A percentile compares a stretch with the other conserved stretches of the same genome.
Conservation (phyloP, 1,140 invertebrate species). For the Acromyrmex heyeri region DNA sequence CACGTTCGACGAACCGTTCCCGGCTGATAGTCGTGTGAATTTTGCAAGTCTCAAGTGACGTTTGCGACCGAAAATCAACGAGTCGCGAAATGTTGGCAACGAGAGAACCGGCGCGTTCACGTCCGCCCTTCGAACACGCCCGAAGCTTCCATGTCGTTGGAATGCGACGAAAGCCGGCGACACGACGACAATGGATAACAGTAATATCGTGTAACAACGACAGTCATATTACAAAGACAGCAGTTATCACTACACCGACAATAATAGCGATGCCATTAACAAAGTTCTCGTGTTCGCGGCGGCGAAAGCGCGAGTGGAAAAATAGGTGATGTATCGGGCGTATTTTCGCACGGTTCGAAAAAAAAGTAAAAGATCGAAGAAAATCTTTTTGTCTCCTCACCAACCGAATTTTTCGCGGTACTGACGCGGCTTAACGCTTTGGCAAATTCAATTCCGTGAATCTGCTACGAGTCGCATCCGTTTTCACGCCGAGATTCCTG, state of each 20-base stretch:
- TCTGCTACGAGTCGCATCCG: neutral
- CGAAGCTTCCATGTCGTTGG: neutral
- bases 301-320: constrained; percentile 1
- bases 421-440: too few species aligned
- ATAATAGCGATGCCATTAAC: constrained; percentile 24
- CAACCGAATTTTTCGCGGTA: too few species aligned
- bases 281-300: neutral
- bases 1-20: neutral
- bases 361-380: neutral
- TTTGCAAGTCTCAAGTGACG: neutral
- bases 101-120: neutral
- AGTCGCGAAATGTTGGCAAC: neutral
- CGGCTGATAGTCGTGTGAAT: neutral
- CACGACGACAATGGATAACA: constrained; percentile 41
- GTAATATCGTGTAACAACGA: constrained; percentile 40
- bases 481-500: constrained; percentile 6
- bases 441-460: constrained; percentile 13
- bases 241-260: constrained; percentile 30
- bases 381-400: neutral
- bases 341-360: constrained; percentile 10
- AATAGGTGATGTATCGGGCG: neutral
- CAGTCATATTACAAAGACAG: constrained; percentile 37
- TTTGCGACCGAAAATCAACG: neutral
- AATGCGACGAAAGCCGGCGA: neutral
- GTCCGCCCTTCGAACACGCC: constrained; percentile 4